Evolutionary conservation across 2,797 vertebrate genomes (phyloP).

Genomic region (Scolopax bukidnonensis): DNA sequence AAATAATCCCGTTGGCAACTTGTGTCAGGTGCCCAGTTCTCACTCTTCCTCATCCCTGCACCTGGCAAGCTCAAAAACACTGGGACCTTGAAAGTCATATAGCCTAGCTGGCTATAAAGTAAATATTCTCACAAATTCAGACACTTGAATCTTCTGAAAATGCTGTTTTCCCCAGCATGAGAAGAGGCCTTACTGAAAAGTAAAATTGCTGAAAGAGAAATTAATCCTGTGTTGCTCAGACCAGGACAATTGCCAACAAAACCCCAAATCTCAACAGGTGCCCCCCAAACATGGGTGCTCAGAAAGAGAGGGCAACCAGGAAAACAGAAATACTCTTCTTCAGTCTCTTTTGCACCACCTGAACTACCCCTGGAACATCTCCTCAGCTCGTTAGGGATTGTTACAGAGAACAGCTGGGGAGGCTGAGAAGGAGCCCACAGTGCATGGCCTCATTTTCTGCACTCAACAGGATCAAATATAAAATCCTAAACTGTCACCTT

Average conservation of each 20-base stretch:
- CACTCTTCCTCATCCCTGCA: too few relatives aligned
- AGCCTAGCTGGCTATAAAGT: too few relatives aligned
- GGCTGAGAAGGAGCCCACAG: not conserved
- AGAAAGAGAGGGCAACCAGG: not conserved
- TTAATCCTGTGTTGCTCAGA: too few relatives aligned
- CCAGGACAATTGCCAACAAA: not conserved
- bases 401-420: not conserved
- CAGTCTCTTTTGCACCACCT: not conserved
- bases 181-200: too few relatives aligned
- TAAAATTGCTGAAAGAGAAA: too few relatives aligned
- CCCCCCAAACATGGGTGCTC: not conserved
- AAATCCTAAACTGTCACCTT: not conserved
- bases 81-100: too few relatives aligned
- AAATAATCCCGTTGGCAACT: too few relatives aligned
- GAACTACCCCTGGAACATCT: not conserved
- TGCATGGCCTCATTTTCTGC: not conserved
- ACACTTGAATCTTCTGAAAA: too few relatives aligned
- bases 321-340: not conserved
- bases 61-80: too few relatives aligned
- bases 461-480: not conserved
- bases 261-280: fast-evolving
- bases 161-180: too few relatives aligned
- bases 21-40: too few relatives aligned
- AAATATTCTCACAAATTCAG: too few relatives aligned
- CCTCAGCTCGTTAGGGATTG: not conserved